Evolutionary conservation across 2,797 vertebrate genomes (phyloP).

Genomic region (Numenius phaeopus): DNA sequence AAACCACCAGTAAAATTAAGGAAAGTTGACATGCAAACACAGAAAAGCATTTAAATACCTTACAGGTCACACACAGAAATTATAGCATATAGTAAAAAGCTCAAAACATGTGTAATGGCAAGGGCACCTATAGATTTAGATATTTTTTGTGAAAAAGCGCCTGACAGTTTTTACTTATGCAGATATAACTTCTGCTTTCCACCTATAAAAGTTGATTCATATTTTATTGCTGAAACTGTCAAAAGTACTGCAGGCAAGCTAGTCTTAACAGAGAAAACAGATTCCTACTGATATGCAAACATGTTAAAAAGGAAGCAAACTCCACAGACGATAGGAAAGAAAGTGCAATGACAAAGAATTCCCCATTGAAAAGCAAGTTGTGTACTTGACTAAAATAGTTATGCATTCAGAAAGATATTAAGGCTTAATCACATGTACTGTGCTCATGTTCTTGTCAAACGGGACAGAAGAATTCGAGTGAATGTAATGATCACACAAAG

Average conservation of each 20-base stretch:
- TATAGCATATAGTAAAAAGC: too few relatives aligned
- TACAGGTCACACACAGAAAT: background rate
- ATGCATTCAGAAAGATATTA: background rate
- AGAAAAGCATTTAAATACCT: background rate
- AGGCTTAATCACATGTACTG: background rate
- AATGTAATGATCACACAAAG: background rate
- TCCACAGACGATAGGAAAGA: background rate
- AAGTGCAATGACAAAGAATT: background rate
- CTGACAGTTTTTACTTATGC: background rate
- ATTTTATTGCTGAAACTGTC: background rate
- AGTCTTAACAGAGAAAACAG: background rate
- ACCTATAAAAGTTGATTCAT: background rate
- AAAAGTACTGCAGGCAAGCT: background rate
- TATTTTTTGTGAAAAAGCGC: background rate
- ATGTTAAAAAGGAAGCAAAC: background rate
- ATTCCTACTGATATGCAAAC: background rate
- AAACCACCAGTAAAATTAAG: background rate
- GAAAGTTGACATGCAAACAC: background rate
- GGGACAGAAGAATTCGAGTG: background rate
- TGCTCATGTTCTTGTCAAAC: background rate
- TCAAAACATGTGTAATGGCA: background rate
- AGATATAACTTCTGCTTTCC: background rate
- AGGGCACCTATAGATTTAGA: background rate
- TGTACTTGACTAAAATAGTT: background rate
- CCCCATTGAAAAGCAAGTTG: background rate